Conservation (phyloP, 2,888 invertebrate genomes). For the Noctuana brunneofusca region DNA sequence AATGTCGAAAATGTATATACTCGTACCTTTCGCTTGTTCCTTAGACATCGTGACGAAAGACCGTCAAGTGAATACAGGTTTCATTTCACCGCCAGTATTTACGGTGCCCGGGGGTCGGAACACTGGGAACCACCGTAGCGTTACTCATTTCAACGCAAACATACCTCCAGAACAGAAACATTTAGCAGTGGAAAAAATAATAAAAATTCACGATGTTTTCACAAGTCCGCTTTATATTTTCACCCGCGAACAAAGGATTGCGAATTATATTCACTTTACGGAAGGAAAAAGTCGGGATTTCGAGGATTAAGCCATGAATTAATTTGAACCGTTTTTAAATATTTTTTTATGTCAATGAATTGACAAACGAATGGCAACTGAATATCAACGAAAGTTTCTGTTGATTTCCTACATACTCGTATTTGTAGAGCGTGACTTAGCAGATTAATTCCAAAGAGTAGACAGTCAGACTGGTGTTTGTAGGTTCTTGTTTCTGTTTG, state of each 20-base stretch:
- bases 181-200: slow-evolving; percentile 26
- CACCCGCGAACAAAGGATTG: slow-evolving; percentile 27
- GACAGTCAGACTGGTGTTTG: too few species aligned
- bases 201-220: slow-evolving; percentile 31
- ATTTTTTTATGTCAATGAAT: slow-evolving; percentile 16
- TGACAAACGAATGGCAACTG: background rate
- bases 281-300: slow-evolving; percentile 20
- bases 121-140: slow-evolving; percentile 23
- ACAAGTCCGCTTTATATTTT: slow-evolving; percentile 30
- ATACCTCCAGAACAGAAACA: slow-evolving; percentile 25
- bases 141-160: slow-evolving; percentile 29
- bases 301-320: slow-evolving; percentile 12
- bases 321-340: slow-evolving; percentile 6
- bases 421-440: too few species aligned
- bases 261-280: slow-evolving; percentile 25
- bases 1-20: too few species aligned
- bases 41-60: slow-evolving; percentile 15
- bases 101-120: slow-evolving; percentile 25
- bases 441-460: too few species aligned
- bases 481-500: too few species aligned
- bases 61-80: slow-evolving; percentile 34
- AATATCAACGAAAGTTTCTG: background rate
- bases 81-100: slow-evolving; percentile 29
- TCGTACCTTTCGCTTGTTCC: slow-evolving; percentile 5
- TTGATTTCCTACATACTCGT: too few species aligned